Conservation (phyloP, 2,888 invertebrate genomes). For the Ethmia dodecea region DNA sequence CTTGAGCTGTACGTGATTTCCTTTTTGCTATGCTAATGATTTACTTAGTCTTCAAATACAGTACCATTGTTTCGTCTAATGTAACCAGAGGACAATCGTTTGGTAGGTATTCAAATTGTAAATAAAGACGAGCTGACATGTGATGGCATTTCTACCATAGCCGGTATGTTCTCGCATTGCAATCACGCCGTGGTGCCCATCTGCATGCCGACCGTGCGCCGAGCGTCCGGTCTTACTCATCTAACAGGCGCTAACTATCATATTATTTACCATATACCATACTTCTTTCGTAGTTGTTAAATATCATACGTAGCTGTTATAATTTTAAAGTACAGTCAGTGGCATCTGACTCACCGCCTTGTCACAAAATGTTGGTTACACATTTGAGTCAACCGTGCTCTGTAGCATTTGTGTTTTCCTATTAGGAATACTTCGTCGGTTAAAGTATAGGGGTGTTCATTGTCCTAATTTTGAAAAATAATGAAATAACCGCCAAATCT, state of each 20-base stretch:
- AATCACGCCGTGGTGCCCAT: slow-evolving; percentile 55
- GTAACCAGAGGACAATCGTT: slow-evolving; percentile 58
- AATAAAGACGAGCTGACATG: slow-evolving; percentile 51
- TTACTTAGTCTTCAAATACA: slow-evolving; percentile 45
- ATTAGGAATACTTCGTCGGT: no score
- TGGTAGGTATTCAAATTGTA: slow-evolving; percentile 59
- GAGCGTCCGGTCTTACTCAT: slow-evolving; percentile 72
- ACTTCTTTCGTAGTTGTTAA: no score
- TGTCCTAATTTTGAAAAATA: no score
- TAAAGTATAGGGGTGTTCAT: no score
- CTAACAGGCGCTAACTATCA: slow-evolving; percentile 53
- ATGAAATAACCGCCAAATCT: no score
- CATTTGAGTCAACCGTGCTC: no score
- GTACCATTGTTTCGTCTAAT: slow-evolving; percentile 62
- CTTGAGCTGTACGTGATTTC: slow-evolving; percentile 57
- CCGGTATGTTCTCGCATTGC: slow-evolving; percentile 63
- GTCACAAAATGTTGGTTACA: no score
- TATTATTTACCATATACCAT: slow-evolving; percentile 40
- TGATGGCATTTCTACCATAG: slow-evolving; percentile 73
- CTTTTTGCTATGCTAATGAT: slow-evolving; percentile 49
- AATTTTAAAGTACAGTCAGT: no score
- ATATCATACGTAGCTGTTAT: no score
- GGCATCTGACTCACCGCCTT: no score
- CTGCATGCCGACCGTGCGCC: slow-evolving; percentile 59
- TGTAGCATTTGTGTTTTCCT: no score